Conservation (phyloP, 2,888 invertebrate genomes). For the Yponomeuta plumbellus region DNA sequence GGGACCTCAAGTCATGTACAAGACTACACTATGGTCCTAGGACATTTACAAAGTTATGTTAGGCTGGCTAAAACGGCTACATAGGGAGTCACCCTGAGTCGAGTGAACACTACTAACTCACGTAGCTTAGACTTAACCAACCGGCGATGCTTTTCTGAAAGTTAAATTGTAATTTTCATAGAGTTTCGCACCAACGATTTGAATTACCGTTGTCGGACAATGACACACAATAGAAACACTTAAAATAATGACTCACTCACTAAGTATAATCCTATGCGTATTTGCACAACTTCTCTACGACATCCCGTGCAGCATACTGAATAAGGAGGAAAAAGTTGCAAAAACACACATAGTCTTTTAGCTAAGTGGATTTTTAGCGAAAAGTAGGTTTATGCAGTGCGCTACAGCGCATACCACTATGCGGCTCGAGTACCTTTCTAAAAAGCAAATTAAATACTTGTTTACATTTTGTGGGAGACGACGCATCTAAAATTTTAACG, state of each 20-base stretch:
- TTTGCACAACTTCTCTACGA: slow-evolving; percentile 48
- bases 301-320: slow-evolving; percentile 51
- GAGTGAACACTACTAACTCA: too few relatives aligned
- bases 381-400: slow-evolving; percentile 6
- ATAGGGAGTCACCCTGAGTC: too few relatives aligned
- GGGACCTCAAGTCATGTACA: too few relatives aligned
- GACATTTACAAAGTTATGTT: too few relatives aligned
- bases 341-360: slow-evolving; percentile 1
- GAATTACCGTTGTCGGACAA: neutral
- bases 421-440: neutral
- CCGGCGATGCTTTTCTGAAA: neutral
- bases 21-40: too few relatives aligned
- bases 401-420: neutral
- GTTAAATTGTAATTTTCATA: neutral
- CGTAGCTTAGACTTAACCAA: too few relatives aligned
- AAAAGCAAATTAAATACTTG: neutral
- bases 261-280: slow-evolving; percentile 43
- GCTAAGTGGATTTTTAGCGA: slow-evolving; percentile 6
- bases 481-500: too few relatives aligned
- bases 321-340: slow-evolving; percentile 45
- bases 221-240: neutral
- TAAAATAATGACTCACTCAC: slow-evolving; percentile 17
- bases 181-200: too few relatives aligned
- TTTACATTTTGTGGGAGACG: neutral
- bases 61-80: too few relatives aligned